Base-by-base conservation (phyloP, 2,888 invertebrate species). In the Phyto melanocephala region DNA sequence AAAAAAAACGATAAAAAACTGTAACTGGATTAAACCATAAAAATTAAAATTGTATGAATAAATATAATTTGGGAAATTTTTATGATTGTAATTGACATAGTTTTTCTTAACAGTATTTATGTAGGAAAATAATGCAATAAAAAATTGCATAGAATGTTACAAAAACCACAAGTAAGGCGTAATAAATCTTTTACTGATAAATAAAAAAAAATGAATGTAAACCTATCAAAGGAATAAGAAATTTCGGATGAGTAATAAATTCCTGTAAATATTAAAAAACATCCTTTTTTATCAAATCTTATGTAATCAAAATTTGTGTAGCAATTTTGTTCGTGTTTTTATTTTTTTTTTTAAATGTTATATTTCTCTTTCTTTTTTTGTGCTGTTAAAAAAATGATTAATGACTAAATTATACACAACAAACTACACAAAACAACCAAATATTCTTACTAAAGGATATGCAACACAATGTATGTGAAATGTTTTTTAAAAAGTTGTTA, bases 321-420 rank as follows among this genome's bases (percentile, higher is more conserved):
- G 37, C 15, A 33, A 56, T 5, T 47, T 77, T 52, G 28, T 1
- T 37, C 13, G 10, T n/a, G 28, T 50, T 65, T 33, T 56, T 50
- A 33, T 58, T 63, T 1, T 11, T 15, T 54, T 56, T 5, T 1
- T 17, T 11, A 20, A 37, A 20, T 15, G 2, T 37, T 20, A 56
- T 35, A 33, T 6, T 47, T 56, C 28, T 72, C 7, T 62, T 33
- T 24, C 40, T 33, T 17, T 50, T 10, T 45, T 40, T n/a, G 20
- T 17, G 3, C 10, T 1, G 17, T 8, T 15, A 13, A 28, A 74
- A 52, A 74, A 56, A 78, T 81, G 81, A 81, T 81, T 81, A 81
- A 82, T 82, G 82, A 56, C 71, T 76, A 20, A 75, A 76, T 82
- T 71, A 76, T 82, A 65, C 60, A 54, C 52, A 71, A 75, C 65